phyloP scores from a whole-genome alignment of 2,113 vertebrate species.

The Tenebrosternarchus preto region DNA sequence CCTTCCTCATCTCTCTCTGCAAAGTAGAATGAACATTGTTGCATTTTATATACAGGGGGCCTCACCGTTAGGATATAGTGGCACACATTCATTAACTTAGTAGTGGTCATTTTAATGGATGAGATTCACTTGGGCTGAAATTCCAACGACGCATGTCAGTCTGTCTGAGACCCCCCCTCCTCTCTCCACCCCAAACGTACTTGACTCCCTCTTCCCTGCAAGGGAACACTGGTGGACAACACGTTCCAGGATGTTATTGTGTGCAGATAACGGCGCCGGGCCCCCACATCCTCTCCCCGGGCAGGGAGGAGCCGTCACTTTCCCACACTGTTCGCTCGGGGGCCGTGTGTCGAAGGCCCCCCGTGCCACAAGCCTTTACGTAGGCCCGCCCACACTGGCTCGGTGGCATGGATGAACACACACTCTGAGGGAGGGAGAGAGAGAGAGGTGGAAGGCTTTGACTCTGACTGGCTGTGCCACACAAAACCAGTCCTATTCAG shows the following conservation, averaged over 20 bases:
- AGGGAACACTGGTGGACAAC: constrained; percentile 43
- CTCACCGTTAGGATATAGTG: no score
- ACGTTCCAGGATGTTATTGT: constrained; percentile 60
- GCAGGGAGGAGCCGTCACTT: constrained; percentile 33
- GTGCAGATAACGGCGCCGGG: constrained; percentile 52
- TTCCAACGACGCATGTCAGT: neutral
- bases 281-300: constrained; percentile 43
- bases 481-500: constrained; percentile 34
- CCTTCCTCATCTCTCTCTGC: no score
- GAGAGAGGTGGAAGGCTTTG: neutral
- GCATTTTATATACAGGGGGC: no score
- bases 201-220: constrained; percentile 46
- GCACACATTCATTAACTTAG: no score
- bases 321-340: constrained; percentile 52
- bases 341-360: neutral
- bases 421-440: neutral
- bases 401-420: constrained; percentile 6
- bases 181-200: neutral
- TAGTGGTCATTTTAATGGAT: no score
- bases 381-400: neutral
- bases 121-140: no score
- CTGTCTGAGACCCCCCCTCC: constrained; percentile 15
- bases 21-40: no score
- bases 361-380: no score
- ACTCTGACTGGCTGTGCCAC: constrained; percentile 10